Percentiles rank a stretch among this genome's conserved stretches.
phyloP scores from a whole-genome alignment of 2,888 invertebrate species.

The Heteropelma amictum region DNA sequence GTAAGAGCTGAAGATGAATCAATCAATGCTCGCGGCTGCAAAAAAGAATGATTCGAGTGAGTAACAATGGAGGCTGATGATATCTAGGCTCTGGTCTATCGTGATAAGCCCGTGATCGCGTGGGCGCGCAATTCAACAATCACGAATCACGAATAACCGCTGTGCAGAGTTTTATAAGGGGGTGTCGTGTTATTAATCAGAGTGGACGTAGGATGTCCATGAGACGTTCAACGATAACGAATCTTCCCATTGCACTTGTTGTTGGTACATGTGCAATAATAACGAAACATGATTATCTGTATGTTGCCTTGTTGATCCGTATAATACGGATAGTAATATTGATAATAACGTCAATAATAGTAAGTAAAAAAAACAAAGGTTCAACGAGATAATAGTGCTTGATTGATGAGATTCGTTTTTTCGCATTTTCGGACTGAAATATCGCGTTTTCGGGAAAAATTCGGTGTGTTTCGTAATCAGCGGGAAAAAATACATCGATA shows the following conservation, averaged over 20 bases:
- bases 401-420: no score
- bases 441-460: no score
- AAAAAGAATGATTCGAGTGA: background rate
- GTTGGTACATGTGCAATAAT: background rate
- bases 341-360: background rate
- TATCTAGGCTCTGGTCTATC: conserved; percentile 10
- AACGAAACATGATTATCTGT: no score
- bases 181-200: conserved; percentile 50
- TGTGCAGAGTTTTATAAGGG: conserved; percentile 28
- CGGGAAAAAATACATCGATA: no score
- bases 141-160: conserved; percentile 2
- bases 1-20: background rate
- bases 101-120: conserved; percentile 37
- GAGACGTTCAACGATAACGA: conserved; percentile 41
- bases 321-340: background rate
- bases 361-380: no score
- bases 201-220: conserved; percentile 45
- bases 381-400: no score
- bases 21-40: background rate
- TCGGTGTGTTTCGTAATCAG: no score
- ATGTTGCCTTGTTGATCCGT: background rate
- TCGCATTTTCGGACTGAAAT: no score
- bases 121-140: conserved; percentile 33
- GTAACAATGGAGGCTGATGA: conserved; percentile 11
- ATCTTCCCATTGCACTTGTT: background rate